These are phyloP conservation scores for Macrotus californicus DNA, from an alignment of 2,113 vertebrate species.

Conservation along the genomic window DNA sequence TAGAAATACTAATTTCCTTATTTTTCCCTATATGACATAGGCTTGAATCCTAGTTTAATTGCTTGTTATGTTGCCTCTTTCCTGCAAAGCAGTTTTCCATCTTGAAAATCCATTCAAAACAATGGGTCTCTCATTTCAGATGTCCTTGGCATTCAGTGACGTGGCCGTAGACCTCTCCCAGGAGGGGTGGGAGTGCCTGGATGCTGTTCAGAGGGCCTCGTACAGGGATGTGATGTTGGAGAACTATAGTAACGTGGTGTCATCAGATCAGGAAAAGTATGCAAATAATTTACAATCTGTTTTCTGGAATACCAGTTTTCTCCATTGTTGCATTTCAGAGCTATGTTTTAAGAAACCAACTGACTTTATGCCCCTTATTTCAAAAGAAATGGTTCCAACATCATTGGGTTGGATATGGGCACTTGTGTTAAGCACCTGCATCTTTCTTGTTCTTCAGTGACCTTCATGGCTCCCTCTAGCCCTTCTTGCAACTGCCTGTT, in stretches of 20 bases:
- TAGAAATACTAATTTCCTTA: background rate
- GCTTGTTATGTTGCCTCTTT: background rate
- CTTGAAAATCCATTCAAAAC: background rate
- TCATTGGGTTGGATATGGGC: background rate
- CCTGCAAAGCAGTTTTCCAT: background rate
- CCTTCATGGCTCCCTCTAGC: background rate
- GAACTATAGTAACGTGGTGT: conserved; percentile 23
- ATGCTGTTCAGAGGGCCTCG: background rate
- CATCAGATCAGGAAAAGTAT: background rate
- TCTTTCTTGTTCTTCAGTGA: background rate
- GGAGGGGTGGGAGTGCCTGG: conserved; percentile 18
- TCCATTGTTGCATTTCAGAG: background rate
- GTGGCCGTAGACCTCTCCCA: conserved; percentile 26
- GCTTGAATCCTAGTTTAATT: background rate
- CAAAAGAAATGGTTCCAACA: background rate
- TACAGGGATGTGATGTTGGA: conserved; percentile 19
- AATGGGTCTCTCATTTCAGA: background rate
- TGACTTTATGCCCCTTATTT: background rate
- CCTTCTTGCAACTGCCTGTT: background rate
- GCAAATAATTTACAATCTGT: background rate
- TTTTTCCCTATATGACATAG: background rate
- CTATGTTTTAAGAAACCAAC: background rate
- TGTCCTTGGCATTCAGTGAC: background rate
- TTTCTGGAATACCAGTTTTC: background rate
- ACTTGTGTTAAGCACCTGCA: background rate